phyloP scores from a whole-genome alignment of 2,888 invertebrate species.

The Apamea anceps region DNA sequence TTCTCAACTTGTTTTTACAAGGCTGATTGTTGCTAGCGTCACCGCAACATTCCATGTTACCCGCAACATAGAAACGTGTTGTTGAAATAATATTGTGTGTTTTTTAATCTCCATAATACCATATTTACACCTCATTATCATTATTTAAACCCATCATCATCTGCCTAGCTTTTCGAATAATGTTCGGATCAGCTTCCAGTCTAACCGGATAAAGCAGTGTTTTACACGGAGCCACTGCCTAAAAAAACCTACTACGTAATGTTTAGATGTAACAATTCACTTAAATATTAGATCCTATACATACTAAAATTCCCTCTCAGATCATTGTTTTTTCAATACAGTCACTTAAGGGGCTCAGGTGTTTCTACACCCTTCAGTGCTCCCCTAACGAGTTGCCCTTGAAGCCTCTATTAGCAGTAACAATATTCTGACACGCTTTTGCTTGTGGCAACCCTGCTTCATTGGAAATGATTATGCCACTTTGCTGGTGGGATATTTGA shows the following conservation, averaged over 20 bases:
- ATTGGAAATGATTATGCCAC: slow-evolving; percentile 60
- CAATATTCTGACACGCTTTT: slow-evolving; percentile 75
- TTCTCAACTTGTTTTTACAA: neutral
- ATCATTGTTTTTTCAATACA: slow-evolving; percentile 64
- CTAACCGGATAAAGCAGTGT: neutral
- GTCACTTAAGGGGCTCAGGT: slow-evolving; percentile 60
- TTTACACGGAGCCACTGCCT: neutral
- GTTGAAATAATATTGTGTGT: neutral
- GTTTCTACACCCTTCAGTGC: slow-evolving; percentile 47
- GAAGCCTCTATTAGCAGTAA: slow-evolving; percentile 72
- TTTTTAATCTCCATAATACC: neutral
- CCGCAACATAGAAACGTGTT: neutral
- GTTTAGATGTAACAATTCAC: neutral
- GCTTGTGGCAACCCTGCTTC: slow-evolving; percentile 56
- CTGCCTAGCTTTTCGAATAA: neutral
- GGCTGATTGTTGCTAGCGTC: too few species aligned
- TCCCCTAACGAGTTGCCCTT: slow-evolving; percentile 56
- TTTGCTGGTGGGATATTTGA: slow-evolving; percentile 8
- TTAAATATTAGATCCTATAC: slow-evolving; percentile 8
- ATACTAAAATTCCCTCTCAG: slow-evolving; percentile 15
- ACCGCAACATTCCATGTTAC: neutral
- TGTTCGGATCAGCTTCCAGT: neutral
- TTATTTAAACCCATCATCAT: too few species aligned
- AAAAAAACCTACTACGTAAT: neutral
- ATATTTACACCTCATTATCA: neutral